phyloP scores from a whole-genome alignment of 2,113 vertebrate species.

The Podarcis raffonei region DNA sequence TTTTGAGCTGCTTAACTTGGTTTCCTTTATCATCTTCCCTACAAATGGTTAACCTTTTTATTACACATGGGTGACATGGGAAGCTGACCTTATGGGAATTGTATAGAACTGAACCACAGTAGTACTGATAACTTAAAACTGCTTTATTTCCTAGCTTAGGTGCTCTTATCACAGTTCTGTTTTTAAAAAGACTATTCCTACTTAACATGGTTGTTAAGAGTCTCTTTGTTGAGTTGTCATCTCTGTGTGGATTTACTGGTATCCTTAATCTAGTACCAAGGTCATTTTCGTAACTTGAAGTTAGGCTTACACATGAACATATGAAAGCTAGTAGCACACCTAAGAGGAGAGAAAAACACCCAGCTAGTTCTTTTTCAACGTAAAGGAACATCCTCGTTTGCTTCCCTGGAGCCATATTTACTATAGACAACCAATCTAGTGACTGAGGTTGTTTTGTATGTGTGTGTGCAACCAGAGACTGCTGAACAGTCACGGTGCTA shows the following conservation, averaged over 20 bases:
- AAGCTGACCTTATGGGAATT: neutral
- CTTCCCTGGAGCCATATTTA: neutral
- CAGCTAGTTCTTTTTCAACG: neutral
- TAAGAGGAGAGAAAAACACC: too few species aligned
- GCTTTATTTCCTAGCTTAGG: neutral
- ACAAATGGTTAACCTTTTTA: neutral
- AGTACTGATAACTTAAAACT: neutral
- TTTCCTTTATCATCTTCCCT: neutral
- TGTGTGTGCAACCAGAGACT: neutral
- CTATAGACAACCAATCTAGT: neutral
- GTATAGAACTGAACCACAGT: rapidly evolving
- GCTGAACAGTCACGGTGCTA: neutral
- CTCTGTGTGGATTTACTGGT: rapidly evolving
- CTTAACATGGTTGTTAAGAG: too few species aligned
- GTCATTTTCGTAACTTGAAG: neutral
- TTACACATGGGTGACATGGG: rapidly evolving
- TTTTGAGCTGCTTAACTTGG: neutral
- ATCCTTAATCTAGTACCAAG: rapidly evolving
- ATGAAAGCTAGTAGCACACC: neutral
- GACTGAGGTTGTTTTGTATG: neutral
- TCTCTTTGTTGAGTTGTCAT: neutral
- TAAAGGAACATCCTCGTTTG: neutral
- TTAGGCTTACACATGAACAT: neutral
- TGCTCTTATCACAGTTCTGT: neutral
- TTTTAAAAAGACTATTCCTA: rapidly evolving